Percentiles rank a stretch among this genome's conserved stretches.
Conservation (phyloP, 2,113 vertebrate species). For the Electrona antarctica region DNA sequence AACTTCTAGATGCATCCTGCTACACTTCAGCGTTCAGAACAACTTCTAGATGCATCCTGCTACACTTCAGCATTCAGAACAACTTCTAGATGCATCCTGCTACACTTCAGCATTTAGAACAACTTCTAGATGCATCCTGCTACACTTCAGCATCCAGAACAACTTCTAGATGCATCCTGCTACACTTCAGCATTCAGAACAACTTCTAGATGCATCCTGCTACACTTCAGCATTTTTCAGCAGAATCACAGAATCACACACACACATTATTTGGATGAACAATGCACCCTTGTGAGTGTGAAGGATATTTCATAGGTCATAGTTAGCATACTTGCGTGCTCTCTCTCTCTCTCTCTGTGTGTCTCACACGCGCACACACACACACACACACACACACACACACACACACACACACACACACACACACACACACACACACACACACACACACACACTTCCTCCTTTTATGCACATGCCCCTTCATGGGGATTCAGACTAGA, state of each 20-base stretch:
- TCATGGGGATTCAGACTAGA: slow-evolving; percentile 16
- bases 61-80: too few relatives aligned
- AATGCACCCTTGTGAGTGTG: slow-evolving; percentile 39
- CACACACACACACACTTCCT: slow-evolving; percentile 22
- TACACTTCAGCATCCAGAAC: too few relatives aligned
- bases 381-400: background rate
- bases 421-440: slow-evolving; percentile 16
- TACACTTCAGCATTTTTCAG: slow-evolving; percentile 20
- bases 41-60: too few relatives aligned
- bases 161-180: too few relatives aligned
- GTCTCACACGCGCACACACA: background rate
- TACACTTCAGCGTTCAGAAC: too few relatives aligned
- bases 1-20: too few relatives aligned
- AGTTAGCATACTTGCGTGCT: background rate
- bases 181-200: too few relatives aligned
- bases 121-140: too few relatives aligned
- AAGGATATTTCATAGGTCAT: slow-evolving; percentile 23
- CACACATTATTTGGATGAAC: slow-evolving; percentile 45
- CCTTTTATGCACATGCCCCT: background rate
- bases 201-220: slow-evolving; percentile 16
- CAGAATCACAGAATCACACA: background rate
- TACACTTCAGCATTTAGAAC: too few relatives aligned
- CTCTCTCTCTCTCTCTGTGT: too few relatives aligned
- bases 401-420: slow-evolving; percentile 25
- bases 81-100: too few relatives aligned